Evolutionary conservation across 2,888 invertebrate genomes (phyloP).

Genomic region (Periphyllus acericola): DNA sequence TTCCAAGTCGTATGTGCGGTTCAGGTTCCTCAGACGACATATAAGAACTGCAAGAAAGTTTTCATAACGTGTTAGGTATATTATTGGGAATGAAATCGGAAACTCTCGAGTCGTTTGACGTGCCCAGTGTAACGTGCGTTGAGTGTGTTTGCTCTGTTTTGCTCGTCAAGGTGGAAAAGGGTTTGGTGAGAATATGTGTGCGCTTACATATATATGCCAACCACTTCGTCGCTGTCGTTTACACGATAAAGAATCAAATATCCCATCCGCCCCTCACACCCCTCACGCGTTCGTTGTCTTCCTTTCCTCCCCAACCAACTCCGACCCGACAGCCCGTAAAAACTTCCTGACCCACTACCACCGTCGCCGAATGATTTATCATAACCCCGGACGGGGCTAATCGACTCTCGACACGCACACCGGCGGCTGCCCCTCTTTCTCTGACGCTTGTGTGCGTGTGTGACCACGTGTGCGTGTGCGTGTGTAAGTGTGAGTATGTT

Average conservation of each 20-base stretch:
- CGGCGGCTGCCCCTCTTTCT: not conserved
- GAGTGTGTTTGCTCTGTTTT: not conserved
- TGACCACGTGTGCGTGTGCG: not conserved
- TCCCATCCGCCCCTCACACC: not conserved
- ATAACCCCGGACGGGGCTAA: not conserved
- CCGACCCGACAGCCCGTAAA: not conserved
- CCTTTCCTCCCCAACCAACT: not conserved
- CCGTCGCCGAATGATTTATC: slow-evolving; percentile 23
- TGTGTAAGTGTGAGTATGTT: too few species aligned
- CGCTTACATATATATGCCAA: not conserved
- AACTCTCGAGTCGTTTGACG: not conserved
- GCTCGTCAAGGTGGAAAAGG: not conserved
- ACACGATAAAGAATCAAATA: not conserved
- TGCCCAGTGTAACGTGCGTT: not conserved
- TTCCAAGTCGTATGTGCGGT: too few species aligned
- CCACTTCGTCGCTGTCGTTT: not conserved
- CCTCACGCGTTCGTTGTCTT: too few species aligned
- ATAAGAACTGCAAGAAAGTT: not conserved
- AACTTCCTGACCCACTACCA: slow-evolving; percentile 40
- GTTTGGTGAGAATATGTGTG: not conserved
- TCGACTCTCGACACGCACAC: slow-evolving; percentile 38
- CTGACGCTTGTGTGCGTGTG: not conserved
- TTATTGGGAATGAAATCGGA: not conserved
- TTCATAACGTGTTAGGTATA: not conserved
- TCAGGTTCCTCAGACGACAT: not conserved